Evolutionary conservation across 2,888 invertebrate genomes (phyloP).

Genomic region (Bembecia ichneumoniformis): DNA sequence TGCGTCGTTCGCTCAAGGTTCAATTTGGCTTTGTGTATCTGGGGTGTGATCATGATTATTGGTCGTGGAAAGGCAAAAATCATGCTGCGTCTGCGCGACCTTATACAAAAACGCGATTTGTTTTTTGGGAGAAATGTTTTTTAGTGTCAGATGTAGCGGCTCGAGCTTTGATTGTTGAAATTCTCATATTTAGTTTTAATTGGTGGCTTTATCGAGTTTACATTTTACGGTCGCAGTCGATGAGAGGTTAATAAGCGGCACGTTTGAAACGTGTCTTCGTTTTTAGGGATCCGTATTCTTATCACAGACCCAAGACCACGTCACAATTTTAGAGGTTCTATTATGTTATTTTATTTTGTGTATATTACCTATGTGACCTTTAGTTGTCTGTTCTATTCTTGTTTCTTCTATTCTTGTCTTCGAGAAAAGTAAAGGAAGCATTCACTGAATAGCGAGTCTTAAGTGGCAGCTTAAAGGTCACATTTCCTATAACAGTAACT

Average conservation of each 20-base stretch:
- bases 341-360: too few species aligned
- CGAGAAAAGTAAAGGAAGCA: too few species aligned
- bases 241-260: conserved; percentile 73
- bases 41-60: conserved; percentile 25
- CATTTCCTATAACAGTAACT: too few species aligned
- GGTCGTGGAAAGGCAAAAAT: conserved; percentile 63
- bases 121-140: conserved; percentile 58
- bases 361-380: too few species aligned
- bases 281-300: conserved; percentile 63
- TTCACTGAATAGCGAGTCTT: too few species aligned
- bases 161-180: conserved; percentile 67
- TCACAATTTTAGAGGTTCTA: too few species aligned
- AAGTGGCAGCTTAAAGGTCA: too few species aligned
- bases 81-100: conserved; percentile 65
- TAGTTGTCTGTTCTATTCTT: too few species aligned
- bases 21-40: conserved; percentile 18
- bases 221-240: conserved; percentile 71
- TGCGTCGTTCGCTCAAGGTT: conserved; percentile 31
- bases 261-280: conserved; percentile 64
- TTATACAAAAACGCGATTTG: conserved; percentile 63
- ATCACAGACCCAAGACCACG: conserved; percentile 39
- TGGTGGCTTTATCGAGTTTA: conserved; percentile 74
- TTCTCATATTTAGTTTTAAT: conserved; percentile 74
- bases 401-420: too few species aligned
- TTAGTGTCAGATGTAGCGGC: conserved; percentile 71